Evolutionary conservation across 2,113 vertebrate genomes (phyloP), one percentile per base, ranked within the genome.

Genomic region (Tachysurus vachellii): DNA sequence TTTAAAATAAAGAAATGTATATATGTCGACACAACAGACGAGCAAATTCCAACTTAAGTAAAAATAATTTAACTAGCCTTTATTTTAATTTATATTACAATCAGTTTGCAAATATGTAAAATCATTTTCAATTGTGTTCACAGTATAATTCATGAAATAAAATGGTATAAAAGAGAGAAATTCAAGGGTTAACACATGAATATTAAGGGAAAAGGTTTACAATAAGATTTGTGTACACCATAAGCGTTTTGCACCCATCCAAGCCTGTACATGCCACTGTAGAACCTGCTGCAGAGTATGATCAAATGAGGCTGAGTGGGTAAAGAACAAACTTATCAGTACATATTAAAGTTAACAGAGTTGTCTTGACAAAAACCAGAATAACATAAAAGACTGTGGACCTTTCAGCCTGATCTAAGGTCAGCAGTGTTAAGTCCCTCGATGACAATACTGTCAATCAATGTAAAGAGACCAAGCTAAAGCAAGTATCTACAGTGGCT

Each of bases 81-180:
- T 87, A 87, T 87, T 82, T 82, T 86, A 42, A 54, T 62, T 80
- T 82, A 82, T 85, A 54, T 31, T 50, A 77, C 84, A 62, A 26
- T 80, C 9, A 36, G 26, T 26, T 61, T 68, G 28, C 76, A 80
- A 66, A 71, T n/a, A n/a, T 75, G 44, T 82, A 73, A 86, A 82
- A 82, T 68, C 13, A 23, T 44, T 57, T 57, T 47, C 70, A 86
- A 56, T 77, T 16, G 12, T 59, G 16, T 54, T 87, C 80, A 87
- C 68, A 87, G 86, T 64, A 42, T 26, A 31, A 2, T 47, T 56
- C 21, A n/a, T 82, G 12, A 44, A 82, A 82, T 44, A 50, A n/a
- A 75, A 56, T 79, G n/a, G 16, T 17, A 57, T 56, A 80, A 80
- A 50, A 50, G 4, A 50, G 53, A 53, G 23, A 77, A 77, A 80